Conservation (phyloP, 1,140 invertebrate species). For the Onthophagus taurus region DNA sequence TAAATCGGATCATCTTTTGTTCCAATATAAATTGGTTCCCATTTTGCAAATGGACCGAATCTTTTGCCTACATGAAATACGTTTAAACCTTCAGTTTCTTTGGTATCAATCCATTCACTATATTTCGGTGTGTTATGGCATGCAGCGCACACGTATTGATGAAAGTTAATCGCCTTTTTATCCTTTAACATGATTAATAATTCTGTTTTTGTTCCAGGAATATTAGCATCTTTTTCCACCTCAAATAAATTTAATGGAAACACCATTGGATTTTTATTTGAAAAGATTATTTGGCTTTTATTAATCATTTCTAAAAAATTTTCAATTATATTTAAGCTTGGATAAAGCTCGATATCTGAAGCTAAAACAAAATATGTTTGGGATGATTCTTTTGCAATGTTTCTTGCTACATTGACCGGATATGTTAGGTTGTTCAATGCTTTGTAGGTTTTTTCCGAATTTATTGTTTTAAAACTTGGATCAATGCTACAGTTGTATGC, state of each 20-base stretch:
- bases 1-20: slow-evolving; percentile 49
- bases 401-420: slow-evolving; percentile 42
- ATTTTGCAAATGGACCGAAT: slow-evolving; percentile 37
- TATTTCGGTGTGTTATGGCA: slow-evolving; percentile 44
- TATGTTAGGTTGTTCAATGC: slow-evolving; percentile 25
- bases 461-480: slow-evolving; percentile 9
- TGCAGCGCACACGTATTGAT: slow-evolving; percentile 44
- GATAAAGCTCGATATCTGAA: slow-evolving; percentile 42
- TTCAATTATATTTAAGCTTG: slow-evolving; percentile 29
- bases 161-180: slow-evolving; percentile 43
- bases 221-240: slow-evolving; percentile 29
- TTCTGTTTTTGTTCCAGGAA: slow-evolving; percentile 36
- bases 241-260: slow-evolving; percentile 44
- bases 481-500: slow-evolving; percentile 4
- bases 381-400: slow-evolving; percentile 32
- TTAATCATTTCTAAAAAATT: slow-evolving; percentile 31
- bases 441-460: slow-evolving; percentile 15
- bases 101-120: slow-evolving; percentile 20
- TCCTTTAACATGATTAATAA: slow-evolving; percentile 37
- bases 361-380: slow-evolving; percentile 40
- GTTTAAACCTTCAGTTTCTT: background rate
- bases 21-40: slow-evolving; percentile 54
- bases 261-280: slow-evolving; percentile 18
- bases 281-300: background rate
- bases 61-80: slow-evolving; percentile 33